These are phyloP conservation scores for Agrotis puta DNA, from an alignment of 2,888 invertebrate species.

Conservation along the genomic window DNA sequence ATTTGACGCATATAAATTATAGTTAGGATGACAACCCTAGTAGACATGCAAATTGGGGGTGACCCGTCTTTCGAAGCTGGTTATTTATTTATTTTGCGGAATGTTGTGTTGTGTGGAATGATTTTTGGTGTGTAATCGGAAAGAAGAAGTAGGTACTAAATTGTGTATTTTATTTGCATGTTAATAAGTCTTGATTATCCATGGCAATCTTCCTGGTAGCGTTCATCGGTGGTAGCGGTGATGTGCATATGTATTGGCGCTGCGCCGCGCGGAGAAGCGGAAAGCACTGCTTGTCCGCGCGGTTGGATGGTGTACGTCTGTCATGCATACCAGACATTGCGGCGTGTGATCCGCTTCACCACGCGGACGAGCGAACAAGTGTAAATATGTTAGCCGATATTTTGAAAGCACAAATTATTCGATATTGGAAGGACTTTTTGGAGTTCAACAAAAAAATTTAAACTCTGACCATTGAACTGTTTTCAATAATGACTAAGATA, in stretches of 20 bases:
- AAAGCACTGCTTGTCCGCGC: too few species aligned
- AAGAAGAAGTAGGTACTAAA: neutral
- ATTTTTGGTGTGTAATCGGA: neutral
- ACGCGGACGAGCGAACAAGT: too few species aligned
- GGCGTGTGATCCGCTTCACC: too few species aligned
- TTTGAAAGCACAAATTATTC: too few species aligned
- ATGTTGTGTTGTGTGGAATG: constrained; percentile 7
- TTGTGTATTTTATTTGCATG: too few species aligned
- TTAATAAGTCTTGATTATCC: too few species aligned
- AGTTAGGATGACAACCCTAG: constrained; percentile 59
- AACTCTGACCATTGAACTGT: neutral
- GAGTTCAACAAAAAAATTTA: neutral
- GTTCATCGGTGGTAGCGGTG: too few species aligned
- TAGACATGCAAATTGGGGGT: constrained; percentile 66
- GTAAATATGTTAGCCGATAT: neutral
- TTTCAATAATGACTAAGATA: neutral
- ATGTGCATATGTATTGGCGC: too few species aligned
- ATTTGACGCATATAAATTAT: constrained; percentile 68
- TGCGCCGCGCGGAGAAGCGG: too few species aligned
- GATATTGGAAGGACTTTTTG: neutral
- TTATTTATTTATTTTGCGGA: constrained; percentile 60
- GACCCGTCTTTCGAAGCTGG: constrained; percentile 55
- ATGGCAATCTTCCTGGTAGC: too few species aligned
- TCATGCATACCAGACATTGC: too few species aligned
- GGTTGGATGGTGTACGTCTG: too few species aligned